A percentile compares a stretch with the other conserved stretches of the same genome.
Conservation (phyloP, 23 tunicate species). For the Ciona savignyi region DNA sequence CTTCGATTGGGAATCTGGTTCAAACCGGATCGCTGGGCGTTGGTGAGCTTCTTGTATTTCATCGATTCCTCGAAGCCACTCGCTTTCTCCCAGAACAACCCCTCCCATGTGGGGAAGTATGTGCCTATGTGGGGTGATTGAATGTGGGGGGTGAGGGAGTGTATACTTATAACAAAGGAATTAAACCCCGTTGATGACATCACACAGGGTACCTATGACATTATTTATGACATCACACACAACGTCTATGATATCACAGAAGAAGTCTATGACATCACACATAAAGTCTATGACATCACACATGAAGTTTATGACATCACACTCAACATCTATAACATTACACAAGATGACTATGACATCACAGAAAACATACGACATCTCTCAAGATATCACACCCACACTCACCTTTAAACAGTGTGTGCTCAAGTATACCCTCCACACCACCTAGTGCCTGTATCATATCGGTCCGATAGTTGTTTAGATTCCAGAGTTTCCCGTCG, state of each 20-base stretch:
- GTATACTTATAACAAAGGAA: no score
- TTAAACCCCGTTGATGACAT: no score
- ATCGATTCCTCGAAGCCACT: constrained; percentile 99
- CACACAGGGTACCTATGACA: no score
- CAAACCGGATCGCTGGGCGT: constrained; percentile 97
- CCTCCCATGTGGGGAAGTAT: constrained; percentile 99
- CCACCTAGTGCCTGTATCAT: constrained; percentile 99
- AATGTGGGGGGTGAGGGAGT: no score
- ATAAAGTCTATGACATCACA: neutral
- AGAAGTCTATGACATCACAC: no score
- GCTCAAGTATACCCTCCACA: constrained; percentile 98
- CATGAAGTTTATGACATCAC: neutral
- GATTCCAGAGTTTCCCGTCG: constrained; percentile 99
- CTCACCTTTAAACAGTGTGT: constrained; percentile 92
- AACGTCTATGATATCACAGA: no score
- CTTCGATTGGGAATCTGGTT: constrained; percentile 99
- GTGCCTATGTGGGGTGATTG: constrained; percentile 41
- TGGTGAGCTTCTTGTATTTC: constrained; percentile 99
- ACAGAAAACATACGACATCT: no score
- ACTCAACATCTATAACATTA: neutral
- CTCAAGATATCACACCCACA: no score
- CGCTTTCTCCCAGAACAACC: constrained; percentile 99
- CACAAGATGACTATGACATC: no score
- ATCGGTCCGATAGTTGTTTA: constrained; percentile 99
- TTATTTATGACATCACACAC: no score